Evolutionary conservation across 2,888 invertebrate species (phyloP).

Genomic region (Odontomyia ornata): DNA sequence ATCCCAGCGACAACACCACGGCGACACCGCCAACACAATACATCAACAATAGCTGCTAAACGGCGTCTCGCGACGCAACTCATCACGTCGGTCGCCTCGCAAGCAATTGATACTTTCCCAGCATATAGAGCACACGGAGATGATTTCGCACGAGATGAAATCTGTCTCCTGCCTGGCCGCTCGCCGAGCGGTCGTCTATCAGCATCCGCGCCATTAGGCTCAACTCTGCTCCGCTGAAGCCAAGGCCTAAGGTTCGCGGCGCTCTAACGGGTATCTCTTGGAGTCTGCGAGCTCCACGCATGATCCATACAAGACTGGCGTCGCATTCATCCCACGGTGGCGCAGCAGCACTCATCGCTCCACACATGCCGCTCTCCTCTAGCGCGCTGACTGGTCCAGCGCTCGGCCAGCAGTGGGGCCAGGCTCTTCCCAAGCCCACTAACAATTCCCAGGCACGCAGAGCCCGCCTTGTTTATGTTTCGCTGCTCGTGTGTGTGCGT

Average conservation of each 20-base stretch:
- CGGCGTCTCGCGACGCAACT: neutral
- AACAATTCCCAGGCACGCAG: neutral
- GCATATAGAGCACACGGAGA: neutral
- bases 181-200: no score
- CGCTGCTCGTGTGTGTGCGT: neutral
- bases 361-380: slow-evolving; percentile 1
- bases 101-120: neutral
- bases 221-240: no score
- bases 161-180: neutral
- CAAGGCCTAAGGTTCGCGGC: no score
- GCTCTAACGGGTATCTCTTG: no score
- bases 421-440: neutral
- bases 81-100: neutral
- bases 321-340: neutral
- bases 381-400: neutral
- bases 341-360: neutral
- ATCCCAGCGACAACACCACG: neutral
- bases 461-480: slow-evolving; percentile 16
- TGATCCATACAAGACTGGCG: no score
- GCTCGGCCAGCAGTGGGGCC: neutral
- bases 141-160: neutral
- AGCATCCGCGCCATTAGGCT: neutral
- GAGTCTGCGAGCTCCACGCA: no score
- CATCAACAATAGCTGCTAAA: neutral
- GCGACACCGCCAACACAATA: neutral